Evolutionary conservation across 2,888 invertebrate species (phyloP).

Genomic region (Meta bourneti): DNA sequence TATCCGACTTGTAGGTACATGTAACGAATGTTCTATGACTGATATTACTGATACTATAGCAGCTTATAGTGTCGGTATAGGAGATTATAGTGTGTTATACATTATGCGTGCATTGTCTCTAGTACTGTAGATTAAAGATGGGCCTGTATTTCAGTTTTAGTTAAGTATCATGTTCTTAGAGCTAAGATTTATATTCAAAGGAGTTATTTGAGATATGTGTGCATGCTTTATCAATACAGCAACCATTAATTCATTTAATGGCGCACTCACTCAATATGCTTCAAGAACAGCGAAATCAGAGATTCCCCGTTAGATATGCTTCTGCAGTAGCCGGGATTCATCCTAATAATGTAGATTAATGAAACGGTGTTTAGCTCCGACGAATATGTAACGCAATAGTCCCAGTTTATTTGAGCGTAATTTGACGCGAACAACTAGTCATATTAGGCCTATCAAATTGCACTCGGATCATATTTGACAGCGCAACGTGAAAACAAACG

Average conservation of each 20-base stretch:
- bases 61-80: too few species aligned
- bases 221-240: background rate
- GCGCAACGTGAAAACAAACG: background rate
- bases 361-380: constrained; percentile 32
- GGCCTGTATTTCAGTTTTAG: background rate
- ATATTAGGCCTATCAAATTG: constrained; percentile 24
- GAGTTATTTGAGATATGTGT: background rate
- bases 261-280: background rate
- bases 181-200: background rate
- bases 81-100: too few species aligned
- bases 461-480: constrained; percentile 14
- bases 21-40: too few species aligned
- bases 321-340: background rate
- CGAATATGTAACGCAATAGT: constrained; percentile 27
- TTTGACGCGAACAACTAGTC: constrained; percentile 11
- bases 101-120: too few species aligned
- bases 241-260: constrained; percentile 8
- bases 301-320: background rate
- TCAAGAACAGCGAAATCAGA: constrained; percentile 19
- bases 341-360: constrained; percentile 40
- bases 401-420: constrained; percentile 6
- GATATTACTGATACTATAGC: too few species aligned
- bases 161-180: background rate
- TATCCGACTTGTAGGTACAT: too few species aligned
- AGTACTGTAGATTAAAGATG: background rate